phyloP scores from a whole-genome alignment of 2,113 vertebrate species.

The Phylloscopus trochilus region DNA sequence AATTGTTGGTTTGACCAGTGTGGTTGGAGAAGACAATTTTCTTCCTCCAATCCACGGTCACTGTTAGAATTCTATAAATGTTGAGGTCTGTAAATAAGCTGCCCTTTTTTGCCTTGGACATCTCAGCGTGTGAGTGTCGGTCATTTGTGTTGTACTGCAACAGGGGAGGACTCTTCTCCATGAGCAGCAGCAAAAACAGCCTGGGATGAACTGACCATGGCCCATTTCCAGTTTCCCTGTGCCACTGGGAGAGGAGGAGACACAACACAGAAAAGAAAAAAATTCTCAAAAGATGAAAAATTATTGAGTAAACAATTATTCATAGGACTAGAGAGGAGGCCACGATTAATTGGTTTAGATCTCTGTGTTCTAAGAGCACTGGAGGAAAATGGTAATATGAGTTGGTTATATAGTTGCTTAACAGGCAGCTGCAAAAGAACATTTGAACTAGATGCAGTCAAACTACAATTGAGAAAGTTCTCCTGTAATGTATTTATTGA shows the following conservation, averaged over 20 bases:
- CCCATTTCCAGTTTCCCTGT: neutral
- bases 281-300: neutral
- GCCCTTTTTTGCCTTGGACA: too few species aligned
- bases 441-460: neutral
- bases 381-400: neutral
- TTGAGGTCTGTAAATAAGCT: too few species aligned
- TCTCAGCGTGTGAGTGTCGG: too few species aligned
- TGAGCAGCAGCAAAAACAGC: neutral
- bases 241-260: fast-evolving
- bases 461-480: neutral
- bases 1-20: too few species aligned
- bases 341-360: neutral
- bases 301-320: neutral
- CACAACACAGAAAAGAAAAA: neutral
- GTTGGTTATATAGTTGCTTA: neutral
- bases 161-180: neutral
- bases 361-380: neutral
- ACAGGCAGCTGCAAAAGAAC: neutral
- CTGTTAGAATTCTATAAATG: too few species aligned
- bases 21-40: too few species aligned
- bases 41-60: too few species aligned
- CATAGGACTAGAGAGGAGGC: neutral
- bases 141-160: too few species aligned
- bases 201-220: neutral
- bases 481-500: neutral